phyloP scores from a whole-genome alignment of 35 echinoderm and acorn worm genomes.

The Lytechinus pictus region DNA sequence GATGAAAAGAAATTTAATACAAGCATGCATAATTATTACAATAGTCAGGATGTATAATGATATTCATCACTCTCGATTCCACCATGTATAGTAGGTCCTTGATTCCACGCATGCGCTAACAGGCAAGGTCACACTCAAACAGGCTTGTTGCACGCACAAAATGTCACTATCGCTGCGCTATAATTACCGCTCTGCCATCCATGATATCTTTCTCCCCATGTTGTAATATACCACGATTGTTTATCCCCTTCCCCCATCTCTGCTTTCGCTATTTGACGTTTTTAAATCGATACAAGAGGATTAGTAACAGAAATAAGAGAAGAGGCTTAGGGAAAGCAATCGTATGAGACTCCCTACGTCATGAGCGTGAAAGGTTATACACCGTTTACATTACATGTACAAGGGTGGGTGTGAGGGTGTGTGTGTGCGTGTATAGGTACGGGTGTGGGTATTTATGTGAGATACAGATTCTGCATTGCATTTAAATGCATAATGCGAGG shows the following conservation, averaged over 20 bases:
- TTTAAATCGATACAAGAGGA: neutral
- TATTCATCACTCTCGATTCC: no score
- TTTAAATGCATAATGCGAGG: neutral
- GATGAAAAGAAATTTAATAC: no score
- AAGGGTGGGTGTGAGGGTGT: neutral
- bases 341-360: neutral
- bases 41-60: no score
- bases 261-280: slow-evolving; percentile 23
- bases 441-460: neutral
- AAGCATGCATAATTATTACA: no score
- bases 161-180: neutral
- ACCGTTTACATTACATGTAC: neutral
- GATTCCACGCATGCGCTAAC: neutral
- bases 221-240: neutral
- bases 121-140: neutral
- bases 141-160: neutral
- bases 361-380: neutral
- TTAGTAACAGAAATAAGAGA: slow-evolving; percentile 26
- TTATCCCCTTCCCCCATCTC: neutral
- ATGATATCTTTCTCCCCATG: neutral
- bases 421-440: neutral
- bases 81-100: no score
- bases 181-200: neutral
- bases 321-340: slow-evolving; percentile 15
- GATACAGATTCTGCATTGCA: neutral